These are phyloP conservation scores for Limosa lapponica DNA, from an alignment of 2,797 vertebrate genomes.

Conservation along the genomic window DNA sequence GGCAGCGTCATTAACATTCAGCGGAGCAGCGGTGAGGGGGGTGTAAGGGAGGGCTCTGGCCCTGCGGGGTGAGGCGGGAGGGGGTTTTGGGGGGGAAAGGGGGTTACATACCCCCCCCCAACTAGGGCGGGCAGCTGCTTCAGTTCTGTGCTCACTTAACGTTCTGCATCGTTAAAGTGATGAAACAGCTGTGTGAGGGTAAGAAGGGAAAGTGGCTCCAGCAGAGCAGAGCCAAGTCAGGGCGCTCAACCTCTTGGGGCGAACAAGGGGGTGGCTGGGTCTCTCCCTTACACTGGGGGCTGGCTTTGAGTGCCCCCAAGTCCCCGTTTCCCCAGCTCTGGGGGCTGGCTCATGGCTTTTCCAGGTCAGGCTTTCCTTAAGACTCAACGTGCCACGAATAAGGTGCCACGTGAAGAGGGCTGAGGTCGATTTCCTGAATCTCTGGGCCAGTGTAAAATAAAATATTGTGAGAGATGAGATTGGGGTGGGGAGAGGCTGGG, in stretches of 20 bases:
- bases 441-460: fast-evolving
- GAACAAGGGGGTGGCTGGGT: fast-evolving
- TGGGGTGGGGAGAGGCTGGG: too few species aligned
- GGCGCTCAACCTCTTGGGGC: fast-evolving
- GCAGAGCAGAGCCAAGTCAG: fast-evolving
- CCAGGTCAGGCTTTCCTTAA: fast-evolving
- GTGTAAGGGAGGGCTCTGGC: fast-evolving
- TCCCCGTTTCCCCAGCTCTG: fast-evolving
- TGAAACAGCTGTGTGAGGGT: fast-evolving
- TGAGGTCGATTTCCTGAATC: not conserved
- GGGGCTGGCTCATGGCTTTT: fast-evolving
- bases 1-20: constrained; percentile 21
- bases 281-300: fast-evolving
- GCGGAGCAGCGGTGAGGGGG: constrained; percentile 25
- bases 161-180: fast-evolving
- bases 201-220: fast-evolving
- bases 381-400: fast-evolving
- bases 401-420: fast-evolving
- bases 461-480: fast-evolving
- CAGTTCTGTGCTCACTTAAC: fast-evolving
- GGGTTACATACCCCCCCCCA: not conserved
- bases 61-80: too few species aligned
- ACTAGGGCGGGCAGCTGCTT: not conserved
- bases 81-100: fast-evolving
- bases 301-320: fast-evolving